Conservation (phyloP, 1,140 invertebrate genomes). For the Acromyrmex heyeri region DNA sequence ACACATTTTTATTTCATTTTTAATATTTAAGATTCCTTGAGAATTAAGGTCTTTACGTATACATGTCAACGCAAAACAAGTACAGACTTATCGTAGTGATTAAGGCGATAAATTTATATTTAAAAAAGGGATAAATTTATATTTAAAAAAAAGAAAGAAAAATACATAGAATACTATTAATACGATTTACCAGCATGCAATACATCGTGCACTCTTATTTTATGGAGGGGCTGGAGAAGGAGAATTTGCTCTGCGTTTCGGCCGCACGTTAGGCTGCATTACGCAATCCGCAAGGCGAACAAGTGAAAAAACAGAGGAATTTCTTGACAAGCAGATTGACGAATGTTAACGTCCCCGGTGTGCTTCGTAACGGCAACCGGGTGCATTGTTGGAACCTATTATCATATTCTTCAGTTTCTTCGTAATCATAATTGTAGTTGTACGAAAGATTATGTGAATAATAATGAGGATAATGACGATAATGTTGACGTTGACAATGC, state of each 20-base stretch:
- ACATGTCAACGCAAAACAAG: constrained; percentile 30
- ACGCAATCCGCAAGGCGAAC: constrained; percentile 69
- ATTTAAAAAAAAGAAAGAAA: constrained; percentile 16
- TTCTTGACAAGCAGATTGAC: constrained; percentile 81
- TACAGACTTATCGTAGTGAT: constrained; percentile 25
- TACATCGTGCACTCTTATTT: constrained; percentile 9
- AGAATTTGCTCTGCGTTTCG: constrained; percentile 39
- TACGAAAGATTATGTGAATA: constrained; percentile 67
- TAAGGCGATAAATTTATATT: constrained; percentile 6
- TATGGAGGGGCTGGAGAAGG: neutral
- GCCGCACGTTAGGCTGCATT: constrained; percentile 49
- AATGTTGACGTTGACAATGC: constrained; percentile 26
- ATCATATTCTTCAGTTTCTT: constrained; percentile 60
- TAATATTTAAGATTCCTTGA: constrained; percentile 43
- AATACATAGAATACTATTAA: constrained; percentile 55
- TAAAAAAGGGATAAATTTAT: neutral
- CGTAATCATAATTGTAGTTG: constrained; percentile 64
- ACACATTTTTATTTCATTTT: constrained; percentile 47
- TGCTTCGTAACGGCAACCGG: constrained; percentile 69
- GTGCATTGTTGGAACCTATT: constrained; percentile 63
- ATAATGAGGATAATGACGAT: constrained; percentile 54
- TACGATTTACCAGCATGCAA: constrained; percentile 56
- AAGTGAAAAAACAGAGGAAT: constrained; percentile 81
- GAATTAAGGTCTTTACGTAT: constrained; percentile 42
- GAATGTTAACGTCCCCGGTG: constrained; percentile 76